Conservation (phyloP, 2,888 invertebrate species). For the Andrena praecox region DNA sequence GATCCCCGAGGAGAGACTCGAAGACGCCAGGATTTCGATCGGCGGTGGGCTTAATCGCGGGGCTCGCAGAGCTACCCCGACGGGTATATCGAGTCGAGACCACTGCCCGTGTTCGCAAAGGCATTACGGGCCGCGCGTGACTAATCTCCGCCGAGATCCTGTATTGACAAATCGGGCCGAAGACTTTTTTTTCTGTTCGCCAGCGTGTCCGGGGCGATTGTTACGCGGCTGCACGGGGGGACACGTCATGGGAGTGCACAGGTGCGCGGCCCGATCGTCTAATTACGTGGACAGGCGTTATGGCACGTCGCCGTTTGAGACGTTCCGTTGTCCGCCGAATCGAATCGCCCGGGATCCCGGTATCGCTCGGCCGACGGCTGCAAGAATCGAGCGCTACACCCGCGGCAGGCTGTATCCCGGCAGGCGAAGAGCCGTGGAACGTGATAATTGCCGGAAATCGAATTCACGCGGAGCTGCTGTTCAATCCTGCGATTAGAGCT, state of each 20-base stretch:
- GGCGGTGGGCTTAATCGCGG: constrained; percentile 49
- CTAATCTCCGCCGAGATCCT: constrained; percentile 78
- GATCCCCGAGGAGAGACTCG: constrained; percentile 38
- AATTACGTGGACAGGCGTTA: constrained; percentile 76
- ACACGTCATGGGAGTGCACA: constrained; percentile 76
- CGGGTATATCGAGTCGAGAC: constrained; percentile 49
- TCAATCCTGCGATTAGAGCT: constrained; percentile 24
- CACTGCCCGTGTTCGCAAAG: constrained; percentile 58
- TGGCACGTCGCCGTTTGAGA: constrained; percentile 76
- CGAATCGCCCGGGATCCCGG: constrained; percentile 1
- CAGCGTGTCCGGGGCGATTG: constrained; percentile 44
- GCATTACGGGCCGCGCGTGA: constrained; percentile 75
- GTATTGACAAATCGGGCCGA: constrained; percentile 78
- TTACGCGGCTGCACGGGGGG: constrained; percentile 45
- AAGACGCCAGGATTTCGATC: constrained; percentile 59
- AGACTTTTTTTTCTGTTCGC: constrained; percentile 56
- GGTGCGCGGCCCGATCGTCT: constrained; percentile 78
- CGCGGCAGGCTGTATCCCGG: neutral
- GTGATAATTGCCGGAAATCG: constrained; percentile 37
- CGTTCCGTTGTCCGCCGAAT: constrained; percentile 53
- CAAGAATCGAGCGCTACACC: neutral
- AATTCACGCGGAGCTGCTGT: neutral
- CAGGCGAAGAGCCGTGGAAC: neutral
- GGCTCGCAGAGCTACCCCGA: constrained; percentile 54
- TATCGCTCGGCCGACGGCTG: neutral